phyloP scores from a whole-genome alignment of 2,797 vertebrate genomes.

The Neosilurus mollespiculum region DNA sequence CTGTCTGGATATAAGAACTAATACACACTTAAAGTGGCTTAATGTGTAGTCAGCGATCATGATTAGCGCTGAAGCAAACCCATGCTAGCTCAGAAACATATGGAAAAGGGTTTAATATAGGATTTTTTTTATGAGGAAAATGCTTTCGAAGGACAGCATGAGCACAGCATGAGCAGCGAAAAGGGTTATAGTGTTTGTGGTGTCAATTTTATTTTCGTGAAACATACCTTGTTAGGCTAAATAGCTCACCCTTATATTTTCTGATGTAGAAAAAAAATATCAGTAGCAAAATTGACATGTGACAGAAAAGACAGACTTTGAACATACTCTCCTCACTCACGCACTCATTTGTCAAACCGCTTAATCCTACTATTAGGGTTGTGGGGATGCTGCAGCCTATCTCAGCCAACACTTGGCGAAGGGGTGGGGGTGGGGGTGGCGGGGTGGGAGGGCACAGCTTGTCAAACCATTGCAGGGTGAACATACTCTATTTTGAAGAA shows the following conservation, averaged over 20 bases:
- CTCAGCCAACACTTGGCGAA: no score
- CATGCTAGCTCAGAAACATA: background rate
- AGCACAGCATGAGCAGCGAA: background rate
- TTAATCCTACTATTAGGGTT: no score
- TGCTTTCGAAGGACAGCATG: background rate
- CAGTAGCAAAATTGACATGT: background rate
- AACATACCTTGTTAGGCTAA: background rate
- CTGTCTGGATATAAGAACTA: slow-evolving; percentile 38
- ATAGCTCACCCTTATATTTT: background rate
- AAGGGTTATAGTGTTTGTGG: no score
- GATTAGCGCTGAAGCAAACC: slow-evolving; percentile 8
- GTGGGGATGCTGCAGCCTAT: no score
- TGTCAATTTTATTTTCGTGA: background rate
- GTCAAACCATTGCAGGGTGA: no score
- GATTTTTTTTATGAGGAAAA: background rate
- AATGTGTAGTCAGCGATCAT: slow-evolving; percentile 17
- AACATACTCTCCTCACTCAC: no score
- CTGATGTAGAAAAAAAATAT: background rate
- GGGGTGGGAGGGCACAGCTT: no score
- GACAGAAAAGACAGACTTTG: background rate
- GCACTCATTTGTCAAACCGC: no score
- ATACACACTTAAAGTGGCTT: slow-evolving; percentile 1
- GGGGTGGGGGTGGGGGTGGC: no score
- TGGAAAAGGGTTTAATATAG: no score
- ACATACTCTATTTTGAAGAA: background rate